phyloP scores from a whole-genome alignment of 2,113 vertebrate genomes.

The Rhynchomys soricoides region DNA sequence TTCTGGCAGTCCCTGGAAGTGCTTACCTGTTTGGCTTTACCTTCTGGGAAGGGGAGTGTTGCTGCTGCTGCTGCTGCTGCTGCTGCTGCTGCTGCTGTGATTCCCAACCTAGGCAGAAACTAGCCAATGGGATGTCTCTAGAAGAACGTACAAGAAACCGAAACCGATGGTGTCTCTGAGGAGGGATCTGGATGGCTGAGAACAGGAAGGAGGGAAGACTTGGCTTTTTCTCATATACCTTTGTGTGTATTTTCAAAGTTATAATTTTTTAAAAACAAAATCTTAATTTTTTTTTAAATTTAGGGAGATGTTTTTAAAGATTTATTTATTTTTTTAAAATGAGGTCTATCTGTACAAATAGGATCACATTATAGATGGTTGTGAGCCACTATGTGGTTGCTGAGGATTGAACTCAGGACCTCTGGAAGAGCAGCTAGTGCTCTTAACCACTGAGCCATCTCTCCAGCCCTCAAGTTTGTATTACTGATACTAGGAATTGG shows the following conservation, averaged over 20 bases:
- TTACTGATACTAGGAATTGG: background rate
- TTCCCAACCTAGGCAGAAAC: background rate
- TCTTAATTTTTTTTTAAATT: no score
- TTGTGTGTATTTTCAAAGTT: slow-evolving; percentile 36
- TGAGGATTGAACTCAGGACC: no score
- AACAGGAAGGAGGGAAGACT: background rate
- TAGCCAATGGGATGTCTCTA: background rate
- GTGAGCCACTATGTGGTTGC: no score
- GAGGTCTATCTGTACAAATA: no score
- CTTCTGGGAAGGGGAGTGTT: slow-evolving; percentile 11
- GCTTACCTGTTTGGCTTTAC: slow-evolving; percentile 36
- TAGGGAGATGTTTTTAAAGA: no score
- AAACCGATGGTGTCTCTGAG: slow-evolving; percentile 30
- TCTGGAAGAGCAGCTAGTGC: no score
- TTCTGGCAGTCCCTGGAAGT: background rate
- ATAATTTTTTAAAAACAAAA: no score
- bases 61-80: background rate
- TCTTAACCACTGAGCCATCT: no score
- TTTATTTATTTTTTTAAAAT: no score
- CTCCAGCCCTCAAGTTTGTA: background rate
- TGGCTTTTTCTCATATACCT: slow-evolving; percentile 8
- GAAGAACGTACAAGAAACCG: slow-evolving; percentile 13
- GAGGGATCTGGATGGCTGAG: background rate
- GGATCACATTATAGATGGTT: no score
- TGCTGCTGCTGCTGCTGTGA: background rate